Conservation (phyloP, 2,797 vertebrate species). For the Molossus molossus region DNA sequence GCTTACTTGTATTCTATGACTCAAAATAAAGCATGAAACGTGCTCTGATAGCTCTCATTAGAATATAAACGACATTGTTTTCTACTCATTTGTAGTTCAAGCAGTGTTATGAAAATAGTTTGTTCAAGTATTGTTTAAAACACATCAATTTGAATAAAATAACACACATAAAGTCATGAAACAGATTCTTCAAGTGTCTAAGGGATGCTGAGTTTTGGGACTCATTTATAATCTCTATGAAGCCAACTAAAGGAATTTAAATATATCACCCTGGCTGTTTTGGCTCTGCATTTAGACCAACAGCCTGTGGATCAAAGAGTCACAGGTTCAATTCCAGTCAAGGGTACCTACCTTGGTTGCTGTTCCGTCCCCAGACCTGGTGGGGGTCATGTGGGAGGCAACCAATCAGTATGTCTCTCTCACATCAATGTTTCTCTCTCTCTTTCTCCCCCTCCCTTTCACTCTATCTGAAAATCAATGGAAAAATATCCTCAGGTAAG, state of each 20-base stretch:
- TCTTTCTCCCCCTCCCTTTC: too few species aligned
- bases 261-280: not conserved
- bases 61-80: not conserved
- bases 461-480: too few species aligned
- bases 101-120: conserved; percentile 12
- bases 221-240: not conserved
- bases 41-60: not conserved
- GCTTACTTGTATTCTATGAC: not conserved
- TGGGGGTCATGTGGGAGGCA: too few species aligned
- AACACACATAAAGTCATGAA: not conserved
- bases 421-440: too few species aligned
- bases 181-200: not conserved
- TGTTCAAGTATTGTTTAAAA: not conserved
- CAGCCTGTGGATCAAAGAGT: too few species aligned
- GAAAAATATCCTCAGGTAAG: too few species aligned
- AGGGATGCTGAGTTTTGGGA: not conserved
- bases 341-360: too few species aligned
- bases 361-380: too few species aligned
- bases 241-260: not conserved
- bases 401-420: too few species aligned
- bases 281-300: too few species aligned
- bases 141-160: not conserved
- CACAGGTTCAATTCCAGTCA: too few species aligned
- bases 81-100: not conserved
- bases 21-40: conserved; percentile 69